These are phyloP conservation scores for Microctenopoma lineatum DNA, from an alignment of 2,797 vertebrate genomes.

Conservation along the genomic window DNA sequence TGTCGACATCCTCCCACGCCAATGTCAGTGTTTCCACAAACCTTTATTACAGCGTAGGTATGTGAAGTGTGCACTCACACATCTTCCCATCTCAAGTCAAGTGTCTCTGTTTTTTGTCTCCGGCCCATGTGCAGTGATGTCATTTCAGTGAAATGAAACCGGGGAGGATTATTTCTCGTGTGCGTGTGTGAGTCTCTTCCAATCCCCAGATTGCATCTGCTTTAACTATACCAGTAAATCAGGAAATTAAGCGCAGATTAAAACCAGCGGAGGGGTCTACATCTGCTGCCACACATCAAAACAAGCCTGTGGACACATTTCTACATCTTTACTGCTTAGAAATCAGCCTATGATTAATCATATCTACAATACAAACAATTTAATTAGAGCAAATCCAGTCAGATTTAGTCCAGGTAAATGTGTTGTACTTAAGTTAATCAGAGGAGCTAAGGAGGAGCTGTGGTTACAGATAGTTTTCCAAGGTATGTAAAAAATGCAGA, in stretches of 20 bases:
- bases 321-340: not conserved
- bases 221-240: slow-evolving; percentile 20
- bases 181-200: not conserved
- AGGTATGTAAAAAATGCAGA: no score
- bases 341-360: no score
- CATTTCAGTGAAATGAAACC: slow-evolving; percentile 20
- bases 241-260: slow-evolving; percentile 44
- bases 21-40: not conserved
- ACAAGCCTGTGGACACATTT: not conserved
- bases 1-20: slow-evolving; percentile 24
- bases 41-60: not conserved
- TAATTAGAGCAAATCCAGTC: no score
- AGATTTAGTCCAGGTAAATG: no score
- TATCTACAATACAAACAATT: no score
- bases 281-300: not conserved
- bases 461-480: no score
- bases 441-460: no score
- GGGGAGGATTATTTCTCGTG: slow-evolving; percentile 28
- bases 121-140: not conserved
- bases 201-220: slow-evolving; percentile 40
- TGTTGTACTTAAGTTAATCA: no score
- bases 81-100: no score
- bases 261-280: not conserved
- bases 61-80: not conserved
- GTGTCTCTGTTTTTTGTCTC: no score